Evolutionary conservation across 2,797 vertebrate species (phyloP), one percentile per base, ranked within the genome.

Genomic region (Hydrocynus forskahlii): DNA sequence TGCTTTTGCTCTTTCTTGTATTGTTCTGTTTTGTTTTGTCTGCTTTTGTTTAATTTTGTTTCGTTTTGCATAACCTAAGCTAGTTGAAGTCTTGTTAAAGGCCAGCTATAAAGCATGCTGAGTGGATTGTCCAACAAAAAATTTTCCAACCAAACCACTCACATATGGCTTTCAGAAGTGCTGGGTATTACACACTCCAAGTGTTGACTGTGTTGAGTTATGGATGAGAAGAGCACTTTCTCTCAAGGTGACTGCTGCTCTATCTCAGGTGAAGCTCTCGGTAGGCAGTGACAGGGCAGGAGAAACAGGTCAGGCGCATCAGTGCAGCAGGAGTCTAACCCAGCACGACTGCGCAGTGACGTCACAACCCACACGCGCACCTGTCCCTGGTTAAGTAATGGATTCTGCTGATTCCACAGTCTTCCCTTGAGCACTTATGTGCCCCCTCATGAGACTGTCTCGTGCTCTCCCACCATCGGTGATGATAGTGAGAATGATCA

Each of bases 341-440:
- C n/a, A 67, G 6, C 13, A 29, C 23, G 45, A 67, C 62, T n/a
- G 52, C 52, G 16, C 63, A 21, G 62, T 85, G 70, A 78, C 29
- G 78, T 81, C 75, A 78, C 43, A 38, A 77, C 14, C 54, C 45
- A 69, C 55, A 43, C 14, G 7, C 66, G 54, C 79, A 68, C 71
- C 81, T 73, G 68, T 82, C 78, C 69, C 67, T 67, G 29, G 57
- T 63, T 78, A 80, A 78, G 80, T 84, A 80, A 67, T 75, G 80
- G 76, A 83, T 82, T 81, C 80, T 86, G 81, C 86, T 86, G 82
- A 87, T 81, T 63, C 67, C 21, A 67, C 64, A 21, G 76, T 62
- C 68, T 73, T 43, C 76, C 64, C 68, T 71, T 62, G 79, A 63
- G 71, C 80, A 80, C 85, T 85, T 83, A 85, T 59, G 23, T 13